phyloP scores from a whole-genome alignment of 2,888 invertebrate species.

The Xanthia togata region DNA sequence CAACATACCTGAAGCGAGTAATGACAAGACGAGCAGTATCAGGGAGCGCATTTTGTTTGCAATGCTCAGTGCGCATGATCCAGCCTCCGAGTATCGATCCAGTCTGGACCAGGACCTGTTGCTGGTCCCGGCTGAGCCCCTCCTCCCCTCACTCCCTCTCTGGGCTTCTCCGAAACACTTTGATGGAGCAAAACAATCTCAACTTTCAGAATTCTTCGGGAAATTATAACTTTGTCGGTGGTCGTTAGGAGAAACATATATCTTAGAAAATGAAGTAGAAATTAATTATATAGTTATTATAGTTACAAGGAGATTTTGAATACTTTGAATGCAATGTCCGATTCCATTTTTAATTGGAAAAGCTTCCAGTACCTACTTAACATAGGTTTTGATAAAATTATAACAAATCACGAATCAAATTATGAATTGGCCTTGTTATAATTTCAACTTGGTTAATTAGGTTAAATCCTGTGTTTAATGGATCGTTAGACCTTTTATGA shows the following conservation, averaged over 20 bases:
- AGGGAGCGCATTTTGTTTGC: slow-evolving; percentile 85
- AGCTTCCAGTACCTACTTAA: not conserved
- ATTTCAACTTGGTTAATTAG: slow-evolving; percentile 19
- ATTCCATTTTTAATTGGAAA: slow-evolving; percentile 17
- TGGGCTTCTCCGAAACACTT: slow-evolving; percentile 77
- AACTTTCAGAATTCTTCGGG: slow-evolving; percentile 85
- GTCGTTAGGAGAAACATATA: slow-evolving; percentile 56
- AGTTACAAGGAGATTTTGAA: slow-evolving; percentile 46
- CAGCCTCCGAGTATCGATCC: slow-evolving; percentile 87
- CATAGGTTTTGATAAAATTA: not conserved
- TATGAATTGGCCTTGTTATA: not conserved
- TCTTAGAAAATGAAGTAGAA: slow-evolving; percentile 63
- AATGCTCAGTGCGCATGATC: slow-evolving; percentile 83
- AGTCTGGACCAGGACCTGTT: slow-evolving; percentile 85
- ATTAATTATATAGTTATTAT: slow-evolving; percentile 68
- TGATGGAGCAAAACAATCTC: slow-evolving; percentile 86
- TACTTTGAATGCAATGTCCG: slow-evolving; percentile 24
- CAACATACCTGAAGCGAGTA: slow-evolving; percentile 85
- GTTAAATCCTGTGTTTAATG: slow-evolving; percentile 10
- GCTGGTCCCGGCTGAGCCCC: slow-evolving; percentile 79
- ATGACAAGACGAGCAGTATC: slow-evolving; percentile 82
- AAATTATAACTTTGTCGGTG: slow-evolving; percentile 82
- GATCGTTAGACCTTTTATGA: slow-evolving; percentile 23
- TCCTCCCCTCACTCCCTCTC: slow-evolving; percentile 67
- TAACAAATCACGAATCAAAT: not conserved